phyloP scores from a whole-genome alignment of 1,140 invertebrate species.

The Drosophila kurseongensis region DNA sequence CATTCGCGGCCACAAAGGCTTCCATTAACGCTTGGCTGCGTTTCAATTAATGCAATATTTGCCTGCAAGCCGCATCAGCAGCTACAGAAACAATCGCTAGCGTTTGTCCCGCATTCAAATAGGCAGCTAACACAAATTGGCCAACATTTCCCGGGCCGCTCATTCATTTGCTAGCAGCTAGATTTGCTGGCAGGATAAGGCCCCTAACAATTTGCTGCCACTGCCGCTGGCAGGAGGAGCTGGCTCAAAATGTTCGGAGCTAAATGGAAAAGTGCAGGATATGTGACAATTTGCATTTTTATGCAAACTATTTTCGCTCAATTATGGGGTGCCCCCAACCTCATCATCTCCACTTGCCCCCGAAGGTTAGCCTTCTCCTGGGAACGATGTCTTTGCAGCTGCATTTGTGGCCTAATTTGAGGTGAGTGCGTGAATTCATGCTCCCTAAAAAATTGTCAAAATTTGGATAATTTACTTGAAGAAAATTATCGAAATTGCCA shows the following conservation, averaged over 20 bases:
- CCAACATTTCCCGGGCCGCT: constrained; percentile 49
- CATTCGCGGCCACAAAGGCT: constrained; percentile 20
- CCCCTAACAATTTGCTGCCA: constrained; percentile 36
- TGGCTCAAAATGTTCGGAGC: constrained; percentile 55
- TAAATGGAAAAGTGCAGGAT: constrained; percentile 81
- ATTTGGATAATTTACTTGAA: no score
- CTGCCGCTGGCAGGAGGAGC: constrained; percentile 44
- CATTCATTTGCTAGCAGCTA: constrained; percentile 38
- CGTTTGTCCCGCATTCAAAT: constrained; percentile 52
- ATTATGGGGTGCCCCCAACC: constrained; percentile 46
- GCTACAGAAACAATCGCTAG: constrained; percentile 39
- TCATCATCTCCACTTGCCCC: background rate
- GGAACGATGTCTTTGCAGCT: constrained; percentile 40
- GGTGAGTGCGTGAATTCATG: constrained; percentile 50
- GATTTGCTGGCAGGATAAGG: constrained; percentile 39
- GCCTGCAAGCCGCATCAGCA: constrained; percentile 47
- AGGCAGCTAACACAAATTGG: constrained; percentile 62
- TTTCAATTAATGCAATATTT: constrained; percentile 73
- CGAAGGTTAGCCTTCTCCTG: constrained; percentile 3
- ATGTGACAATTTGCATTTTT: constrained; percentile 80
- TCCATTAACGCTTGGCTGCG: constrained; percentile 54
- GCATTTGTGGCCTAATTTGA: constrained; percentile 39
- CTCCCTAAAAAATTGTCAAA: no score
- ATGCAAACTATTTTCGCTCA: constrained; percentile 80
- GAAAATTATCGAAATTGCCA: no score